Base-by-base conservation (phyloP, 2,888 invertebrate genomes). In the Patella ulyssiponensis region DNA sequence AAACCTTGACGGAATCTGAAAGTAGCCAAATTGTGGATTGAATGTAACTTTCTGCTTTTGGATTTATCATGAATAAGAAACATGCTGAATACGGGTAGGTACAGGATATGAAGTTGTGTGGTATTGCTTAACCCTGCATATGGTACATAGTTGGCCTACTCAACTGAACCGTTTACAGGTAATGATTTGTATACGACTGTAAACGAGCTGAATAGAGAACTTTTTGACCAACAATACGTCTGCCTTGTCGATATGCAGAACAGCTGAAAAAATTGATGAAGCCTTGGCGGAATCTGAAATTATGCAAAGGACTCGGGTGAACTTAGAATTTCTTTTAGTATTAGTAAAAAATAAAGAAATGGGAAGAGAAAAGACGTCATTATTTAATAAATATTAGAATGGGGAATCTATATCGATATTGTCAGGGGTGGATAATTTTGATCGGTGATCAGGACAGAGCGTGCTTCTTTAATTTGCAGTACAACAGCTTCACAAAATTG, bases 1-100 rank as follows among this genome's bases (percentile, higher is more conserved):
- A 98, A 97, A 12, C 98, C 98, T 86, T 96, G 94, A 72, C 98
- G 94, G 92, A 98, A 98, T 91, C 98, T 97, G 92, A 27, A 92
- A 92, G 70, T 70, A 54, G 75, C 53, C 75, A 72, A 23, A 56
- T 51, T 69, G 53, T 3, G 17, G n/a, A 70, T 51, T 52, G 44
- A 71, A n/a, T 20, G 17, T 17, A 56, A 27, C 69, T 51, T 3
- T 51, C 69, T 74, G 44, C 44, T 44, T 44, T 44, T 44, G 44
- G 44, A 9, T 44, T 44, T 44, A 44, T 44, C 44, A 44, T 9
- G 44, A 44, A 44, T 44, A 44, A 44, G 5, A 44, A 44, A 7
- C 44, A 44, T 44, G 44, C 44, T 44, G 44, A 44, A 9, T 44
- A 44, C 44, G 44, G 44, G 9, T 44, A 33, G 44, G 44, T 44